Conservation (phyloP, 2,888 invertebrate species). For the Pseudoips prasinana region DNA sequence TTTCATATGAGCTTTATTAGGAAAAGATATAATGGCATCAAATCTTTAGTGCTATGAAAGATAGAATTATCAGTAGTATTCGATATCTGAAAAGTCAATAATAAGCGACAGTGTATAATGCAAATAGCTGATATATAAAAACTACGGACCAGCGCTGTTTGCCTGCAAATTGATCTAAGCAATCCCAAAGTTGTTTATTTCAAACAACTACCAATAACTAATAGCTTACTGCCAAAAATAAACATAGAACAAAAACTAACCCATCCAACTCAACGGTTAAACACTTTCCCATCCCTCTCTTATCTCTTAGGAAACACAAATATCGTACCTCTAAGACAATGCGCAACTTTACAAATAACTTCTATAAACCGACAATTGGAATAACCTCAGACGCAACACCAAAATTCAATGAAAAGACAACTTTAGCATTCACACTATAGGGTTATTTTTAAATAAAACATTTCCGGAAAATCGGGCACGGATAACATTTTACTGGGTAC, state of each 20-base stretch:
- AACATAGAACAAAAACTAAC: slow-evolving; percentile 45
- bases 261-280: slow-evolving; percentile 26
- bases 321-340: slow-evolving; percentile 63
- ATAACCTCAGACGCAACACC: slow-evolving; percentile 28
- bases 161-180: neutral
- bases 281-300: slow-evolving; percentile 56
- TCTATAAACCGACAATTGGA: slow-evolving; percentile 51
- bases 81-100: no score
- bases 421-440: slow-evolving; percentile 22
- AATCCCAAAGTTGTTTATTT: slow-evolving; percentile 24
- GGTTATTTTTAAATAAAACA: slow-evolving; percentile 16
- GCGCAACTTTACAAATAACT: slow-evolving; percentile 69
- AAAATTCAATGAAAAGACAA: slow-evolving; percentile 23
- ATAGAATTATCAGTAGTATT: no score
- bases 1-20: no score
- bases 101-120: no score
- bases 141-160: no score
- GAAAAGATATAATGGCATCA: no score
- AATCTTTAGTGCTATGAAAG: no score
- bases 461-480: slow-evolving; percentile 40
- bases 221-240: slow-evolving; percentile 61
- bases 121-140: no score
- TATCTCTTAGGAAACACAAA: slow-evolving; percentile 69
- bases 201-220: slow-evolving; percentile 28
- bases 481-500: slow-evolving; percentile 56